Base-by-base conservation (phyloP, 2,888 invertebrate species). In the Diloba caeruleocephala region DNA sequence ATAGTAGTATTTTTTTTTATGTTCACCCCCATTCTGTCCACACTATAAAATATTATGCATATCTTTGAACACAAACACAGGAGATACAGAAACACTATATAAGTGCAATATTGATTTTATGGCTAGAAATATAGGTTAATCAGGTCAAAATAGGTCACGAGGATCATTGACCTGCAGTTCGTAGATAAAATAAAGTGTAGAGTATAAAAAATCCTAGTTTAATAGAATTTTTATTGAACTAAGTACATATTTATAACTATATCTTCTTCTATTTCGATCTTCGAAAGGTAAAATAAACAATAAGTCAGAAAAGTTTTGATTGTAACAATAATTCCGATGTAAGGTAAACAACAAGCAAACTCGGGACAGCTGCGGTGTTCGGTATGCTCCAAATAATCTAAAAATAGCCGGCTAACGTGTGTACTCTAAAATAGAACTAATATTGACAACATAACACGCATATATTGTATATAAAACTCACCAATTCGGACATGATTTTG, bases 401-500 rank as follows among this genome's bases (percentile, higher is more conserved):
- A 86, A 90, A 90, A 91, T 92, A 92, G 82, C 85, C 77, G 74
- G 74, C 76, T 78, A 88, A 85, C 88, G 83, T 84, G 85, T 76
- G 82, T 76, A 73, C 76, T 72, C 85, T 82, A 74, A 89, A 92
- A 90, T 91, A 91, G 88, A 81, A 81, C 78, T 65, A 81, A 82
- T 86, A 84, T 87, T 88, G 86, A 85, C 83, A 87, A 85, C 69
- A 53, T 67, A 62, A 55, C 46, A 71, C 61, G 67, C 65, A 71
- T 51, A n/a, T n/a, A 63, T 63, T 60, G 45, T 41, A 50, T 48
- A 45, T 55, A 42, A 67, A 69, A 85, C 94, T 93, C 71, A 94
- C 94, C 94, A 94, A 82, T 94, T 94, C 25, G 84, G 84, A 76
- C 94, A 94, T 48, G 81, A 79, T 76, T 90, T 89, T 29, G 85